Evolutionary conservation across 2,797 vertebrate genomes (phyloP), one percentile per base, ranked within the genome.

Genomic region (Cephalopachus bancanus): DNA sequence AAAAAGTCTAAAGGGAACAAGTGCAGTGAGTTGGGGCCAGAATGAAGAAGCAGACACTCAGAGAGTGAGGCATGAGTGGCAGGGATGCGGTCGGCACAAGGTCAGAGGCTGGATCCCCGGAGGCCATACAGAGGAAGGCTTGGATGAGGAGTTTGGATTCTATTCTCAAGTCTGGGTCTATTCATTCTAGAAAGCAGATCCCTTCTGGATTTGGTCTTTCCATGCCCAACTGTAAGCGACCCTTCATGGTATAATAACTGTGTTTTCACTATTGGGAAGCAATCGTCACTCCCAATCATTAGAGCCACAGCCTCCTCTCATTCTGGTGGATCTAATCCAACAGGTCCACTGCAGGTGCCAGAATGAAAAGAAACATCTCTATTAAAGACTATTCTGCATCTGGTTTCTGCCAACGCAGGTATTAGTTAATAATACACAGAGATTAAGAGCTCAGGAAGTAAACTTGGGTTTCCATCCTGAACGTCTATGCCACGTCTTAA

Each of bases 191-290:
- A 72, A 72, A 72, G 19, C 37, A 72, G 2, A 22, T 22, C 19
- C 20, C 22, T 33, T 37, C 33, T 17, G 26, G 24, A 44, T 19
- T 57, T 33, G 37, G 33, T 10, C 30, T 55, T 76, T 65, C 20
- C 49, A 17, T 14, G 10, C 62, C 20, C 26, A 14, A 1, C 28
- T 28, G 12, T 26, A 17, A 51, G 17, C n/a, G 28, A 26, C 10
- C 8, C 22, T 22, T 33, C 0, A 0, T 3, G 5, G 3, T 11
- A 2, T 15, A 44, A 12, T 9, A 7, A 26, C 4, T 0, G 0
- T 7, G 14, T 5, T 10, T 16, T 1, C 5, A 14, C 10, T 22
- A 2, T 60, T 30, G 22, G 26, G 3, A 3, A 10, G 15, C 44
- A 1, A 1, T 2, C 28, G 9, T 30, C 59, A 62, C 24, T 28